Percentiles rank a stretch among this genome's conserved stretches.
phyloP scores from a whole-genome alignment of 1,140 invertebrate species.

The Drosophila melanica region DNA sequence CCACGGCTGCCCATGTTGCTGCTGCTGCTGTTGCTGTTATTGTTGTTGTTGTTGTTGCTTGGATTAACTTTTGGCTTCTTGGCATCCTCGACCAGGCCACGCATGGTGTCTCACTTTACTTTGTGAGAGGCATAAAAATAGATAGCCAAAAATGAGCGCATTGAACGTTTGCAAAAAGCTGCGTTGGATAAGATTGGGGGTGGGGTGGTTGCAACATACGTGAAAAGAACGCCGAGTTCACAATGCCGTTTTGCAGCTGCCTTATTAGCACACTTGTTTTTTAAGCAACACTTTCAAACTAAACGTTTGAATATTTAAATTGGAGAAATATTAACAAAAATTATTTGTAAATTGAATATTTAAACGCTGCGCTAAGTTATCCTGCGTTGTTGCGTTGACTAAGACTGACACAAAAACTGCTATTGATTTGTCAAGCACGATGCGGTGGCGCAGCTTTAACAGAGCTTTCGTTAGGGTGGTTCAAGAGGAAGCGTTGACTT shows the following conservation, averaged over 20 bases:
- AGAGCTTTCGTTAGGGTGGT: constrained; percentile 45
- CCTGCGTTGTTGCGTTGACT: constrained; percentile 69
- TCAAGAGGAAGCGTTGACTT: constrained; percentile 5
- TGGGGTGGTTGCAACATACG: constrained; percentile 26
- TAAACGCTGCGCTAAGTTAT: constrained; percentile 50
- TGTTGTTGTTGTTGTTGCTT: constrained; percentile 54
- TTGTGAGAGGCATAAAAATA: constrained; percentile 34
- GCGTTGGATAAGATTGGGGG: not conserved
- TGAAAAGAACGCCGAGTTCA: constrained; percentile 20
- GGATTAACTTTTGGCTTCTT: constrained; percentile 65
- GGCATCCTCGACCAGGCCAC: constrained; percentile 76
- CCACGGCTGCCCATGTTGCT: constrained; percentile 30
- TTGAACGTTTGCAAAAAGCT: constrained; percentile 19
- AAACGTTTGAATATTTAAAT: constrained; percentile 7
- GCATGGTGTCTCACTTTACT: constrained; percentile 61
- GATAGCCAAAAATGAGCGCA: constrained; percentile 46
- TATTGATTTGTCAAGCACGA: constrained; percentile 70
- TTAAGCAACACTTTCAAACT: constrained; percentile 10
- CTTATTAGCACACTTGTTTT: constrained; percentile 2
- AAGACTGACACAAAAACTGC: constrained; percentile 61
- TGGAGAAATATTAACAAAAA: constrained; percentile 24
- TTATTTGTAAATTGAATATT: constrained; percentile 6
- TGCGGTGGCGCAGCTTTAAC: constrained; percentile 41
- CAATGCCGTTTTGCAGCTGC: not conserved
- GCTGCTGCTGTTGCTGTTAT: constrained; percentile 51